Evolutionary conservation across 1,140 invertebrate genomes (phyloP).

Genomic region (Drosophila insularis): DNA sequence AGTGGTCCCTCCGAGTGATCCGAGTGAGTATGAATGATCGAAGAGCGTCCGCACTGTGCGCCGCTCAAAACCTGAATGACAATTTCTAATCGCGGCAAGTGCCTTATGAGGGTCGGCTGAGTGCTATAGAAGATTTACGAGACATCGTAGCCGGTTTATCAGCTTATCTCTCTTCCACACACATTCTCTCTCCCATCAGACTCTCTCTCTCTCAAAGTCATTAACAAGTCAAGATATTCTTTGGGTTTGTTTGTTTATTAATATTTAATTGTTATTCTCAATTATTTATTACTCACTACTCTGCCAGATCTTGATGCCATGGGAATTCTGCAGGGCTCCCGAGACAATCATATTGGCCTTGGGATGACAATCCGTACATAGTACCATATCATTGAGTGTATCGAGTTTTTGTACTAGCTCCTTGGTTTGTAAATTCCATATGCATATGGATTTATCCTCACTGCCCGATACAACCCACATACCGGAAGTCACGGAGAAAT

Average conservation of each 20-base stretch:
- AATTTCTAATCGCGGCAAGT: conserved; percentile 35
- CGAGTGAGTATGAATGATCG: neutral
- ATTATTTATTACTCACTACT: conserved; percentile 28
- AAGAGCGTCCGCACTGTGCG: conserved; percentile 49
- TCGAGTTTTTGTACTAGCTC: conserved; percentile 52
- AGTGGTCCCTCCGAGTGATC: neutral
- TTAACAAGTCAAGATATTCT: neutral
- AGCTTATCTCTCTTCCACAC: neutral
- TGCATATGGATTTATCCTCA: conserved; percentile 49
- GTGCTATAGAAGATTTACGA: neutral
- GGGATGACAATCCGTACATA: conserved; percentile 62
- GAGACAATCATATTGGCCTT: conserved; percentile 53
- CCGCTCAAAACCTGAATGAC: conserved; percentile 57
- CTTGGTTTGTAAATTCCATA: conserved; percentile 60
- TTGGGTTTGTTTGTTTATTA: neutral
- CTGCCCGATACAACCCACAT: conserved; percentile 67
- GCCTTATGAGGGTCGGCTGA: neutral
- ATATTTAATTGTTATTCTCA: conserved; percentile 4
- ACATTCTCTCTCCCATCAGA: neutral
- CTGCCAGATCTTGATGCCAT: conserved; percentile 51
- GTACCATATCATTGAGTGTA: conserved; percentile 28
- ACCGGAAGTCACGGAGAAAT: conserved; percentile 59
- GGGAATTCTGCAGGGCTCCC: conserved; percentile 24
- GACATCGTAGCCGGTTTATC: neutral
- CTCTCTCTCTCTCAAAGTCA: neutral